Conservation (phyloP, 1,140 invertebrate genomes). For the Diprion similis region DNA sequence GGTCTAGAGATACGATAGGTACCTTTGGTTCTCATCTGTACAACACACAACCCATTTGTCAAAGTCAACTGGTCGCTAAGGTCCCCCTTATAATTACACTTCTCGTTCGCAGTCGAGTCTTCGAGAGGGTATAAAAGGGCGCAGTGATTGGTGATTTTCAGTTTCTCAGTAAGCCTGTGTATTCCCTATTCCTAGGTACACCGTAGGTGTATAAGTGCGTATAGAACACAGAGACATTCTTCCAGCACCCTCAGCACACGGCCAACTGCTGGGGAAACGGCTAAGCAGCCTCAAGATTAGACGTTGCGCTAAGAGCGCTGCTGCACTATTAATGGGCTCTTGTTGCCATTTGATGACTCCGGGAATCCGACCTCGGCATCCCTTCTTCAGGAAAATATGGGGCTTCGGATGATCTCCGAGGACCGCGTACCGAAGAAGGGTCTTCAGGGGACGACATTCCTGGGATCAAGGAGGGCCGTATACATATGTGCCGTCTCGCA, state of each 20-base stretch:
- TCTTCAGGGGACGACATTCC: no score
- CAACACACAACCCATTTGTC: no score
- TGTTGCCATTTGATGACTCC: slow-evolving; percentile 7
- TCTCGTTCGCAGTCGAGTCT: no score
- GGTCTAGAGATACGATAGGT: no score
- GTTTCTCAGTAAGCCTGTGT: background rate
- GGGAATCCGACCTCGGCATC: background rate
- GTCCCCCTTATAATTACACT: no score
- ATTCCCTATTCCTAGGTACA: no score
- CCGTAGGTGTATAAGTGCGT: no score
- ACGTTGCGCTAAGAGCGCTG: background rate
- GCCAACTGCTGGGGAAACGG: background rate
- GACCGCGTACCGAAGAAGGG: background rate
- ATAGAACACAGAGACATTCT: background rate
- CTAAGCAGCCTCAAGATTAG: slow-evolving; percentile 2
- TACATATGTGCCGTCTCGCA: no score
- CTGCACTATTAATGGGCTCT: background rate
- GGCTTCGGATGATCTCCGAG: background rate
- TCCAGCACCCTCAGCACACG: background rate
- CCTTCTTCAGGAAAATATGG: background rate
- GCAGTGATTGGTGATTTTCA: slow-evolving; percentile 7
- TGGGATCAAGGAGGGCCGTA: no score
- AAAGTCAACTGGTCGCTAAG: no score
- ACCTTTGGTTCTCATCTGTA: no score
- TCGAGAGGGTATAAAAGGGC: background rate